phyloP scores from a whole-genome alignment of 2,797 vertebrate species.

The Ciconia nigra region DNA sequence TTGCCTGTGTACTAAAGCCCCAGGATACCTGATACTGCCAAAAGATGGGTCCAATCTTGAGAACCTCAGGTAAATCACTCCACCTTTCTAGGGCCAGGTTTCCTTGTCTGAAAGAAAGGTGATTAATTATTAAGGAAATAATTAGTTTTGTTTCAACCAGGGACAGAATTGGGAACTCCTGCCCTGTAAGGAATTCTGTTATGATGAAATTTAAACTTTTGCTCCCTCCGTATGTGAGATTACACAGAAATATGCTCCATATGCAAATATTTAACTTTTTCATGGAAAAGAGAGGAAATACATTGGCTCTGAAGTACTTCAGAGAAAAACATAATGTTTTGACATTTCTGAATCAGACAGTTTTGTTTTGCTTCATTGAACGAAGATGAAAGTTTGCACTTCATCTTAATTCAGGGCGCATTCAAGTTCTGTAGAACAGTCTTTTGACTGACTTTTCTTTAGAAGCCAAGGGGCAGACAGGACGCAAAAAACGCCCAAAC shows the following conservation, averaged over 20 bases:
- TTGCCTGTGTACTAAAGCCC: neutral
- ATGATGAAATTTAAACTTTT: neutral
- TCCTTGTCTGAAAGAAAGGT: neutral
- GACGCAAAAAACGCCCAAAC: neutral
- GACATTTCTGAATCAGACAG: neutral
- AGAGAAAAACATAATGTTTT: slow-evolving; percentile 4
- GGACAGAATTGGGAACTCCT: neutral
- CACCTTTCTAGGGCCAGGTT: neutral
- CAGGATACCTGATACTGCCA: neutral
- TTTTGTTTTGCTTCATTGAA: slow-evolving; percentile 11
- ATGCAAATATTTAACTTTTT: slow-evolving; percentile 21
- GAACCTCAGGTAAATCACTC: neutral
- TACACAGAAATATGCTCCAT: neutral
- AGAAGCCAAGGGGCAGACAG: neutral
- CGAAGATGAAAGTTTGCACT: neutral
- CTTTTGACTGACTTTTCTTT: neutral
- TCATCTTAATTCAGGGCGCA: neutral
- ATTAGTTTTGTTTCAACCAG: neutral
- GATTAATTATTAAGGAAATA: neutral
- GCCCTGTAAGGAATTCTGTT: neutral
- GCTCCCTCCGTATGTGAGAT: neutral
- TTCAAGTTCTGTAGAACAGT: neutral
- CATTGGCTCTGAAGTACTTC: neutral
- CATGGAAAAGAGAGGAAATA: neutral
- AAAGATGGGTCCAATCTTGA: neutral